These are phyloP conservation scores for Melolontha melolontha DNA, from an alignment of 2,888 invertebrate genomes.

Conservation along the genomic window DNA sequence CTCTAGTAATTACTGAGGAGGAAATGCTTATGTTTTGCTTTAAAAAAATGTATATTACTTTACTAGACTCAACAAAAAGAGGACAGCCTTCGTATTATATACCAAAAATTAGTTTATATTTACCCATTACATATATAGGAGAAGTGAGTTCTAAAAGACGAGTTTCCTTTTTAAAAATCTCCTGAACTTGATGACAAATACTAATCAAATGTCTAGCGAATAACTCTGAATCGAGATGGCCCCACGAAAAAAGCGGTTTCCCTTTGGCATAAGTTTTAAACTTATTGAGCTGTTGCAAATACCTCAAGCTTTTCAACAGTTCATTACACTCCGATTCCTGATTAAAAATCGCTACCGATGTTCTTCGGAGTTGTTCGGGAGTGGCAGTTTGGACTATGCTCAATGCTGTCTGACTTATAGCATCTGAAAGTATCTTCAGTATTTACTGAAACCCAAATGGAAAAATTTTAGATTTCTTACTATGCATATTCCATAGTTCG, in stretches of 20 bases:
- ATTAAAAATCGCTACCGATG: conserved; percentile 69
- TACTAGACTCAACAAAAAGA: too few species aligned
- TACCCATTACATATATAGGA: conserved; percentile 71
- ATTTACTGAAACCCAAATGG: background rate
- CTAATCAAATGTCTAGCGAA: conserved; percentile 68
- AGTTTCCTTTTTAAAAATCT: conserved; percentile 67
- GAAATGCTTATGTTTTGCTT: too few species aligned
- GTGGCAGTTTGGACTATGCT: conserved; percentile 33
- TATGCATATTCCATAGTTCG: conserved; percentile 66
- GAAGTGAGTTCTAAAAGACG: conserved; percentile 68
- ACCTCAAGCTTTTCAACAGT: conserved; percentile 68
- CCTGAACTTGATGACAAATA: conserved; percentile 67
- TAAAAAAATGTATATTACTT: too few species aligned
- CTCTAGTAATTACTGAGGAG: too few species aligned
- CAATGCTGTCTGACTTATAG: conserved; percentile 48
- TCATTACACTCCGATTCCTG: conserved; percentile 70
- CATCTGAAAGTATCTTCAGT: conserved; percentile 50
- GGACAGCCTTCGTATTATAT: too few species aligned
- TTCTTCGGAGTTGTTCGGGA: conserved; percentile 47
- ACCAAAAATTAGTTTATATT: background rate
- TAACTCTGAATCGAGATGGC: conserved; percentile 57
- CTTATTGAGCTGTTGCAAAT: conserved; percentile 63
- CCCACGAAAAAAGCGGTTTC: conserved; percentile 57
- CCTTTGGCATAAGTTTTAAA: conserved; percentile 47
- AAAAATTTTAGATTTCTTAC: conserved; percentile 54